Conservation (phyloP, 2,888 invertebrate species). For the Brachyopa scutellaris region DNA sequence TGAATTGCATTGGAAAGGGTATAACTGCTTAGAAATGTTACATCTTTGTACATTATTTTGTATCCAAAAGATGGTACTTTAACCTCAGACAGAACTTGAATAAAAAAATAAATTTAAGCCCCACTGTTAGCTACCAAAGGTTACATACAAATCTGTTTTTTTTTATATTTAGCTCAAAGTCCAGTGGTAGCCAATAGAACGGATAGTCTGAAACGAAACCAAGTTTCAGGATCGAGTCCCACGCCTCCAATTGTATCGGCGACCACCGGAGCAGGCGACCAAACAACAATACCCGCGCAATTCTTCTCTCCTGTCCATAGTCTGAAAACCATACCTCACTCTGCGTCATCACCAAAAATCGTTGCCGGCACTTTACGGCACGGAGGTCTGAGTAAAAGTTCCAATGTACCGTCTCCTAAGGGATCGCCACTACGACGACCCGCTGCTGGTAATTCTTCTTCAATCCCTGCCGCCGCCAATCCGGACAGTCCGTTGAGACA, state of each 20-base stretch:
- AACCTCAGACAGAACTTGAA: no score
- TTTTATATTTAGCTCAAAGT: constrained; percentile 75
- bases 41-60: no score
- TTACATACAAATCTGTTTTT: constrained; percentile 12
- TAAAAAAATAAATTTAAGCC: neutral
- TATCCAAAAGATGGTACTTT: no score
- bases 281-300: constrained; percentile 68
- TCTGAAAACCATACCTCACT: constrained; percentile 76
- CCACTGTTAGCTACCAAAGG: neutral
- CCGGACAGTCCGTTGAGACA: constrained; percentile 81
- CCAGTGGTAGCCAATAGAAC: constrained; percentile 76
- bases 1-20: neutral
- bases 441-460: constrained; percentile 73
- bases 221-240: constrained; percentile 72
- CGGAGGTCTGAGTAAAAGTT: constrained; percentile 77
- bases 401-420: constrained; percentile 83
- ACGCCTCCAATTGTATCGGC: constrained; percentile 69
- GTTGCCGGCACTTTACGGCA: constrained; percentile 76
- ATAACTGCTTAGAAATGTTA: constrained; percentile 1
- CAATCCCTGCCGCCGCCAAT: constrained; percentile 77
- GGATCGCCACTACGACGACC: constrained; percentile 83
- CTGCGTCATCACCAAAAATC: constrained; percentile 77
- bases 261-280: constrained; percentile 40
- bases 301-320: constrained; percentile 77
- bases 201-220: constrained; percentile 77